These are phyloP conservation scores for Sphaerodactylus townsendi DNA, from an alignment of 2,113 vertebrate species.

Conservation along the genomic window DNA sequence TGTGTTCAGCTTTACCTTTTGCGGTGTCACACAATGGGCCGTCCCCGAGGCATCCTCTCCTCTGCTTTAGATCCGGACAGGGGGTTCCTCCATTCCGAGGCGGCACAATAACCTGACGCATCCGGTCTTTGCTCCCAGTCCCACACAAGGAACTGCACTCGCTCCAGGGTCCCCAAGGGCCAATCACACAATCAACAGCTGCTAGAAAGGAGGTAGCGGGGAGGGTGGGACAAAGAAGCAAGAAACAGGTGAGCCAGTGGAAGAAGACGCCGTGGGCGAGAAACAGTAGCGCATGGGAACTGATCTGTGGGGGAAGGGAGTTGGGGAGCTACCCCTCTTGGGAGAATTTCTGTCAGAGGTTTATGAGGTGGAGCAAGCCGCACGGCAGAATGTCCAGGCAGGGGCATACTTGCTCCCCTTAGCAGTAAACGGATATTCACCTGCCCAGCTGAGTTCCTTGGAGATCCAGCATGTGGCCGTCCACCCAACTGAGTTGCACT, in stretches of 20 bases:
- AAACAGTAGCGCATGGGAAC: too few relatives aligned
- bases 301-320: too few relatives aligned
- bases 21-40: constrained; percentile 70
- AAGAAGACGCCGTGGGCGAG: neutral
- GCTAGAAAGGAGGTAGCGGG: constrained; percentile 34
- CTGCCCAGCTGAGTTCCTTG: too few relatives aligned
- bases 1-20: constrained; percentile 70
- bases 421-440: too few relatives aligned
- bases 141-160: constrained; percentile 82
- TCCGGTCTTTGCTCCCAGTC: constrained; percentile 80
- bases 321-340: too few relatives aligned
- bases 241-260: neutral
- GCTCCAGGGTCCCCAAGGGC: constrained; percentile 85
- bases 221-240: accelerated
- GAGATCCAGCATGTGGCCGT: too few relatives aligned
- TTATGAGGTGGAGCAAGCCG: too few relatives aligned
- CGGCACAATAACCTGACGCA: constrained; percentile 79
- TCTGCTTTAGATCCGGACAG: constrained; percentile 86
- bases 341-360: too few relatives aligned
- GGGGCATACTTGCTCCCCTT: too few relatives aligned
- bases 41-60: constrained; percentile 84
- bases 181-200: constrained; percentile 83
- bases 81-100: constrained; percentile 83
- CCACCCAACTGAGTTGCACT: too few relatives aligned
- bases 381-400: too few relatives aligned